Percentiles rank a stretch among this genome's conserved stretches.
Evolutionary conservation across 2,113 vertebrate species (phyloP).

Genomic region (Centrocercus urophasianus): DNA sequence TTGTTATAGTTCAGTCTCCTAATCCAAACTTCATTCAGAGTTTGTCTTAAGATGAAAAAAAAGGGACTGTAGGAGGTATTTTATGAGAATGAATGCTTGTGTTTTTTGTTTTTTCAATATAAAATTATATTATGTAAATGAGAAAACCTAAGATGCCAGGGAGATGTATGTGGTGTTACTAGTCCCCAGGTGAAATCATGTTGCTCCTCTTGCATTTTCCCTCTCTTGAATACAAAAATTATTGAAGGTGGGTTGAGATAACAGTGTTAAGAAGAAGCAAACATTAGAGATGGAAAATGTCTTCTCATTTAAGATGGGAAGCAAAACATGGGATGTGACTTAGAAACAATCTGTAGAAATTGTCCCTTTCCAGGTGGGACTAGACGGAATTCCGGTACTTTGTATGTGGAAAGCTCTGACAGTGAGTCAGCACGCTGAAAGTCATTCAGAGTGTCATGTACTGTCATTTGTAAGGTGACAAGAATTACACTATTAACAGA

Average conservation of each 20-base stretch:
- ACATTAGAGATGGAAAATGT: not conserved
- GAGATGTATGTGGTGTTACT: not conserved
- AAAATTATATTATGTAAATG: not conserved
- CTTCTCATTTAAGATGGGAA: not conserved
- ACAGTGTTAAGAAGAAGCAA: not conserved
- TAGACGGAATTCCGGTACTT: not conserved
- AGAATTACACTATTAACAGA: not conserved
- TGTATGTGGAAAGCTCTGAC: not conserved
- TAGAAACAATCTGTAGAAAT: not conserved
- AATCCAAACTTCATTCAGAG: not conserved
- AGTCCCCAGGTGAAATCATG: not conserved
- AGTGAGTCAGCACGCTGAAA: not conserved
- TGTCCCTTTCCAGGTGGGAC: not conserved
- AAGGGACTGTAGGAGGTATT: not conserved
- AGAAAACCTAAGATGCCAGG: not conserved
- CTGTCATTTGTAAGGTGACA: conserved; percentile 11
- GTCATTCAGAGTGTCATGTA: not conserved
- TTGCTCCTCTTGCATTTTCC: not conserved
- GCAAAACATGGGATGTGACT: not conserved
- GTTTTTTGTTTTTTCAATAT: not conserved
- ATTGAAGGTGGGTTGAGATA: not conserved
- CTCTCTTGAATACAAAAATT: not conserved
- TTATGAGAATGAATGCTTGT: not conserved
- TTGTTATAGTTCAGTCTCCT: not conserved
- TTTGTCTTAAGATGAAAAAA: not conserved